Evolutionary conservation across 2,888 invertebrate species (phyloP).

Genomic region (Taenaris catops): DNA sequence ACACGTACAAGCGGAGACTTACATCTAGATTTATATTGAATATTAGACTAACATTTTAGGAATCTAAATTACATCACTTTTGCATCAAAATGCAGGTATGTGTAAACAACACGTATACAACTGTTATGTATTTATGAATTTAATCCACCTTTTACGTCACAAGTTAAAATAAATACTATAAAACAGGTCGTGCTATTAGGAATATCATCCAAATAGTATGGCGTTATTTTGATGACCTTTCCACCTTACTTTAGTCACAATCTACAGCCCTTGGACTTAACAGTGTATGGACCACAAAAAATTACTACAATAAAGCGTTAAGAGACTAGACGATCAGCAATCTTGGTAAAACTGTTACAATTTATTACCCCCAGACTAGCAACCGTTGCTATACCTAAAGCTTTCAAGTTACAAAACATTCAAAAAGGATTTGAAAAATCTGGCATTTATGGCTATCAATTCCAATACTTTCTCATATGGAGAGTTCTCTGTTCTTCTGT

Average conservation of each 20-base stretch:
- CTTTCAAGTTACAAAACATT: slow-evolving; percentile 25
- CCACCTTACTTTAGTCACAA: slow-evolving; percentile 26
- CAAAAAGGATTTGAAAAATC: slow-evolving; percentile 27
- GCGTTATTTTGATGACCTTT: slow-evolving; percentile 22
- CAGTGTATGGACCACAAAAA: slow-evolving; percentile 26
- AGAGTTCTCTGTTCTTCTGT: slow-evolving; percentile 23
- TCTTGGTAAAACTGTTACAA: slow-evolving; percentile 23
- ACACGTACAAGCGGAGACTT: no score
- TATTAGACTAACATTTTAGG: no score
- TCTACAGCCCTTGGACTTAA: slow-evolving; percentile 23
- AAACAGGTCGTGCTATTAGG: no score
- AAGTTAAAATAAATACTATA: no score
- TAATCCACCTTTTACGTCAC: no score
- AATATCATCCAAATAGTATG: no score
- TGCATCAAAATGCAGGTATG: no score
- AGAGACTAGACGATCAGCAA: slow-evolving; percentile 20
- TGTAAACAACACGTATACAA: no score
- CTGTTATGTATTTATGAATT: no score
- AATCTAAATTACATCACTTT: no score
- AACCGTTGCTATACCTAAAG: slow-evolving; percentile 21
- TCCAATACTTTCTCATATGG: slow-evolving; percentile 26
- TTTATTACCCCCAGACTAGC: slow-evolving; percentile 25
- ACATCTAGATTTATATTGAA: no score
- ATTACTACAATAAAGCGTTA: slow-evolving; percentile 19
- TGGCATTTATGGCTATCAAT: slow-evolving; percentile 28